phyloP scores from a whole-genome alignment of 2,888 invertebrate species.

The Argyra leucocephala region DNA sequence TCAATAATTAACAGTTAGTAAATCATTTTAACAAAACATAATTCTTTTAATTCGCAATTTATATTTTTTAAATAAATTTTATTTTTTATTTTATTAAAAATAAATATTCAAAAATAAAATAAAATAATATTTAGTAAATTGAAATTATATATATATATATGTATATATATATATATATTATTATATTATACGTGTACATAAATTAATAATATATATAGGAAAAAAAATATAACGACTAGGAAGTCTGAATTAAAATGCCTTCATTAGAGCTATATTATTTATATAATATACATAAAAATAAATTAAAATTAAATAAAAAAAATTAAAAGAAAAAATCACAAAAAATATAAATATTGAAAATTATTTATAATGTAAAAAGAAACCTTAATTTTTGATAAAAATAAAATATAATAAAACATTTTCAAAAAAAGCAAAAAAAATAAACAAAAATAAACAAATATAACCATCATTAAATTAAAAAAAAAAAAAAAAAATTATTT shows the following conservation, averaged over 20 bases:
- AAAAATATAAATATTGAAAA: background rate
- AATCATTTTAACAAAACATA: no score
- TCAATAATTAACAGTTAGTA: no score
- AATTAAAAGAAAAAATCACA: background rate
- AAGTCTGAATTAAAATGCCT: constrained; percentile 30
- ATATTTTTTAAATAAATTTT: no score
- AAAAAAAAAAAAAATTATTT: no score
- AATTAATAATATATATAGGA: constrained; percentile 9
- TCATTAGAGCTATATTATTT: constrained; percentile 19
- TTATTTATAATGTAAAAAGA: background rate
- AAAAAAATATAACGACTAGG: constrained; percentile 24
- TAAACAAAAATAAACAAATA: background rate
- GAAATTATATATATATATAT: constrained; percentile 7
- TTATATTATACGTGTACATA: background rate
- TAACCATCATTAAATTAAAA: no score
- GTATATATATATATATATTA: constrained; percentile 8
- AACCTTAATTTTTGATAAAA: background rate
- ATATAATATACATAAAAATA: background rate
- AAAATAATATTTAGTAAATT: background rate
- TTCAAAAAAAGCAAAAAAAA: background rate
- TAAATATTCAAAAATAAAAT: no score
- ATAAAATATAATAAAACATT: background rate
- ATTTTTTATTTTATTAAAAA: no score
- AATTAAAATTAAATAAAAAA: background rate
- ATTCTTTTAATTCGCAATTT: no score